A percentile compares a stretch with the other conserved stretches of the same genome.
These are phyloP conservation scores for Galemys pyrenaicus DNA, from an alignment of 2,113 vertebrate genomes.

Conservation along the genomic window DNA sequence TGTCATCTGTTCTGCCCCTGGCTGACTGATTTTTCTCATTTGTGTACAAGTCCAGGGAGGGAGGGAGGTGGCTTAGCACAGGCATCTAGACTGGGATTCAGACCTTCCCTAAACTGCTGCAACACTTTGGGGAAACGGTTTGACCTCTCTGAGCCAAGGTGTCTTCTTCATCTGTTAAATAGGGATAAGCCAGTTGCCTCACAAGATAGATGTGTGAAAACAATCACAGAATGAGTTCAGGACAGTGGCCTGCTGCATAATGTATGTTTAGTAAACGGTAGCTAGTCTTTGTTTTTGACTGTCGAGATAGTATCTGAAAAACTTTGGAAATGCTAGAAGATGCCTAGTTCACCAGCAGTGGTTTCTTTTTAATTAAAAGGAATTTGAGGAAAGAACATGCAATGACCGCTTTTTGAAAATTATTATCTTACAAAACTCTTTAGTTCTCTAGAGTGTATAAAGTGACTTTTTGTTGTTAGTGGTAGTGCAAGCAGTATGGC, in stretches of 20 bases:
- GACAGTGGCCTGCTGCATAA: too few relatives aligned
- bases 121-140: not conserved
- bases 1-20: too few relatives aligned
- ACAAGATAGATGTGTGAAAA: not conserved
- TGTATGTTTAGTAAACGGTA: not conserved
- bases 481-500: not conserved
- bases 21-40: too few relatives aligned
- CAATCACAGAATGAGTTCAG: not conserved
- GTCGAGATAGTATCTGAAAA: not conserved
- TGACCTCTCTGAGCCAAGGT: not conserved
- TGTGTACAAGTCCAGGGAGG: not conserved
- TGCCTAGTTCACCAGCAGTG: not conserved
- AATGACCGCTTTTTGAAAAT: not conserved
- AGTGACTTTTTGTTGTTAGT: too few relatives aligned
- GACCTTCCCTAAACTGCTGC: not conserved
- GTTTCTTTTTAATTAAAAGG: not conserved
- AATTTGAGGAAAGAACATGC: not conserved
- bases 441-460: not conserved
- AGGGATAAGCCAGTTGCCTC: not conserved
- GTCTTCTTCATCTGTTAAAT: not conserved
- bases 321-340: not conserved
- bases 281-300: not conserved
- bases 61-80: not conserved
- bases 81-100: not conserved
- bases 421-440: not conserved